Percentiles rank a stretch among this genome's conserved stretches.
Conservation (phyloP, 2,888 invertebrate species). For the Sesamia inferens region DNA sequence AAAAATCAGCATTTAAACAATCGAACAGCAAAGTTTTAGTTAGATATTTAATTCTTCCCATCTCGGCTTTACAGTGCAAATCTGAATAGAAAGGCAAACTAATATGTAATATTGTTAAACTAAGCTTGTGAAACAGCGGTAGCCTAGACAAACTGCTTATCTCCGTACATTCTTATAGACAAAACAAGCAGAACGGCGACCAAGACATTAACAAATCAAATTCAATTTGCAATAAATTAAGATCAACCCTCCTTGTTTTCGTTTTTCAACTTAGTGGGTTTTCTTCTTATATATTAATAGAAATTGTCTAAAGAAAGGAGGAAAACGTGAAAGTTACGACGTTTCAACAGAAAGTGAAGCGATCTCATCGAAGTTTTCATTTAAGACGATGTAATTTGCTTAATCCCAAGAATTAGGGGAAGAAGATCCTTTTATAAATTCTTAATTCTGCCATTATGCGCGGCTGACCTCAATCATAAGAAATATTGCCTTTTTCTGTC, state of each 20-base stretch:
- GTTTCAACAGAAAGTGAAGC: constrained; percentile 19
- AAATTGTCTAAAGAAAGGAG: constrained; percentile 30
- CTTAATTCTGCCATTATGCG: constrained; percentile 37
- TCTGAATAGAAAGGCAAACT: not conserved
- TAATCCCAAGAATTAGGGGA: constrained; percentile 41
- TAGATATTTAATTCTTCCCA: not conserved
- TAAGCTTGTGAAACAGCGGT: not conserved
- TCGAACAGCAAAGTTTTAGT: not conserved
- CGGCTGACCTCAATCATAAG: constrained; percentile 13
- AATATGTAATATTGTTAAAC: constrained; percentile 13
- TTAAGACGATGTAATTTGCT: constrained; percentile 46
- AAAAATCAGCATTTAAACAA: not conserved
- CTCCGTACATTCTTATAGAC: constrained; percentile 18
- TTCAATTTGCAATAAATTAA: constrained; percentile 44
- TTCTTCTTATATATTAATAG: constrained; percentile 25
- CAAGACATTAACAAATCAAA: constrained; percentile 36
- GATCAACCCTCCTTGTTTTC: constrained; percentile 24
- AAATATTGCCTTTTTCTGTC: constrained; percentile 11
- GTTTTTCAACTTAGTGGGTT: constrained; percentile 32
- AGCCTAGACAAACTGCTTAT: constrained; percentile 4
- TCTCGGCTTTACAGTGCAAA: not conserved
- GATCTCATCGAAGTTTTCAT: constrained; percentile 47
- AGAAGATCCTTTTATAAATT: constrained; percentile 43
- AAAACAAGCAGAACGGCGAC: not conserved
- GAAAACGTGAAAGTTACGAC: constrained; percentile 20